Evolutionary conservation across 2,797 vertebrate species (phyloP).

Genomic region (Anas georgica): DNA sequence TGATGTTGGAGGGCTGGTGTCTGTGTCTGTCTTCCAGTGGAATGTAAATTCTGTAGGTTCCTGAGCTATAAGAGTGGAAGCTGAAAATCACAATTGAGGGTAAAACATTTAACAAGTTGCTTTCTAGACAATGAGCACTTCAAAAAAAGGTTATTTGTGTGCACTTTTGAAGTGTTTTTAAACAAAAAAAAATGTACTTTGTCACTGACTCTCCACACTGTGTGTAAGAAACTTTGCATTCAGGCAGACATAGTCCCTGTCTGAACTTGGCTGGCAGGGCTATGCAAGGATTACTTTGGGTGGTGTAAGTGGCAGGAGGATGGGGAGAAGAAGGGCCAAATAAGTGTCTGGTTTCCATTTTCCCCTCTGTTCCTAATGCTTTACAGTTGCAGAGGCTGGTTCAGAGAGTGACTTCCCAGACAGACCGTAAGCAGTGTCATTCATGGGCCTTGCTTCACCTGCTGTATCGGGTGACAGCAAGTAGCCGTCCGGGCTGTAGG

Average conservation of each 20-base stretch:
- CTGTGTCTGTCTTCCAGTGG: background rate
- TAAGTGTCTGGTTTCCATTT: background rate
- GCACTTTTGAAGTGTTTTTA: background rate
- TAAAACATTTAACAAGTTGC: background rate
- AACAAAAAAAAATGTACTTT: background rate
- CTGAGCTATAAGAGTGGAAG: background rate
- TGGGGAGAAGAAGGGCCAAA: background rate
- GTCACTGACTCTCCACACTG: background rate
- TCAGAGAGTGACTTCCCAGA: conserved; percentile 10
- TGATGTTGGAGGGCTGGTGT: background rate
- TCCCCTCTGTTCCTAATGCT: background rate
- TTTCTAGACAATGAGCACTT: background rate
- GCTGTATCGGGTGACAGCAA: conserved; percentile 20
- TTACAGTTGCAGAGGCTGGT: background rate
- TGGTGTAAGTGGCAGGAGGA: background rate
- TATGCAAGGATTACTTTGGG: background rate
- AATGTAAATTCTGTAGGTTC: background rate
- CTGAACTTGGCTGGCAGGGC: background rate
- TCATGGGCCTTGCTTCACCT: conserved; percentile 39
- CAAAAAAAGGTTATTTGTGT: accelerated
- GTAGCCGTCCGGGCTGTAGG: background rate
- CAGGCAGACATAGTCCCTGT: background rate
- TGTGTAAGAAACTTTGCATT: background rate
- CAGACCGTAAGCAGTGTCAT: background rate
- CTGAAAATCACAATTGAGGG: accelerated